Evolutionary conservation across 2,888 invertebrate genomes (phyloP), one percentile per base, ranked within the genome.

Genomic region (Sinelater perroti): DNA sequence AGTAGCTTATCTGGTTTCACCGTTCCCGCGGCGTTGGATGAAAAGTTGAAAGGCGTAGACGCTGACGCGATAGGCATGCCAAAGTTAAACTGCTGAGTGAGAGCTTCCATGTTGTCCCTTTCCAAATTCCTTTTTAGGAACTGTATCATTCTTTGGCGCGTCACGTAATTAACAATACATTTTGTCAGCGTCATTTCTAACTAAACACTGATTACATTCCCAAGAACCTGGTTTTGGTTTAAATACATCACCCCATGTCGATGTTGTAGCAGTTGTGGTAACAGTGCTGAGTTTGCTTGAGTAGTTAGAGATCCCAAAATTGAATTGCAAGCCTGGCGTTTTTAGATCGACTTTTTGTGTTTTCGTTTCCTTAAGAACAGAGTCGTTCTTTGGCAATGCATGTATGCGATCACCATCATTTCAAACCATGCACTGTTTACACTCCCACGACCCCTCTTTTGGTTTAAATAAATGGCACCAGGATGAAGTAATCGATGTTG

Each of bases 401-500:
- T 80, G 75, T 1, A 64, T 56, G 20, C 70, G 72, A 17, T 75
- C 73, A 0, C 62, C 68, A 2, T 72, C 71, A 63, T 85, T 86
- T 7, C 71, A 65, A 5, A 79, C 75, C 38, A 80, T 81, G 65
- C 85, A 85, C 10, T 55, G 65, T 1, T 68, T 61, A 56, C 85
- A 85, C 31, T 77, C 75, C 84, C 84, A 84, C 1, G 80, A 76
- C 1, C 80, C 82, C 8, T 75, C 69, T 56, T 82, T 81, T 0
- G 85, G 82, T 67, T 85, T 86, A 57, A 85, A 87, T 11, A 79
- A 70, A 65, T 80, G 79, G 1, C 83, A 83, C 72, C 82, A 82
- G 5, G 56, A 56, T 13, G 33, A n/a, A n/a, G n/a, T n/a, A n/a
- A n/a, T n/a, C n/a, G 56, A 56, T 13, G 33, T n/a, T n/a, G n/a